phyloP scores from a whole-genome alignment of 1,140 invertebrate species.

The Vollenhovia emeryi region DNA sequence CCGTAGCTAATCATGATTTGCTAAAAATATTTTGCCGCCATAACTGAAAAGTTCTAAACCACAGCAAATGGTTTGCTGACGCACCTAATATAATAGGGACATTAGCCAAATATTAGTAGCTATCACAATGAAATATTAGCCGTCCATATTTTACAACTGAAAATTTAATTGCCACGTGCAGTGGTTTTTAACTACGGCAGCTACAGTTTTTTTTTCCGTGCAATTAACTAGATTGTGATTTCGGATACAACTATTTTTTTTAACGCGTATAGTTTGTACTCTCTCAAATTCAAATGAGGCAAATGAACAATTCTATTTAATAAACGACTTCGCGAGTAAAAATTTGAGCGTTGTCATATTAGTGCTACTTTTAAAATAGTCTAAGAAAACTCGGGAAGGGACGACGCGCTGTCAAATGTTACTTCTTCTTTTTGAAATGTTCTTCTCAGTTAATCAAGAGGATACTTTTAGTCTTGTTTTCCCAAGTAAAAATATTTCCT shows the following conservation, averaged over 20 bases:
- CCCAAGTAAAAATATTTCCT: neutral
- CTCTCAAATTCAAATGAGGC: neutral
- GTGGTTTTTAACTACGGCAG: too few relatives aligned
- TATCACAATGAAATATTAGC: too few relatives aligned
- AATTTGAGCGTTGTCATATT: neutral
- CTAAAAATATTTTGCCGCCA: too few relatives aligned
- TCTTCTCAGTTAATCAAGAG: neutral
- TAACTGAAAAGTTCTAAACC: too few relatives aligned
- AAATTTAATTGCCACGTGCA: too few relatives aligned
- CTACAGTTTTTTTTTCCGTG: too few relatives aligned
- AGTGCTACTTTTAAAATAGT: neutral
- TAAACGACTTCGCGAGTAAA: neutral
- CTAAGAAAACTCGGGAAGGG: neutral
- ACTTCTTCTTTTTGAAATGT: neutral
- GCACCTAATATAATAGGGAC: too few relatives aligned
- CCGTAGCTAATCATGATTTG: too few relatives aligned
- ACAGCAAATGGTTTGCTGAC: too few relatives aligned
- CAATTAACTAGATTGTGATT: neutral
- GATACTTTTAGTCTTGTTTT: slow-evolving; percentile 13
- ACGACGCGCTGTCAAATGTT: neutral
- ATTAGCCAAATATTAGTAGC: too few relatives aligned
- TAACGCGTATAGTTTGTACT: neutral
- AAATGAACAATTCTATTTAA: neutral
- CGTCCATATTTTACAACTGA: too few relatives aligned
- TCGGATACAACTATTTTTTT: neutral